Percentiles rank a stretch among this genome's conserved stretches.
phyloP scores from a whole-genome alignment of 2,113 vertebrate species.

The Conger conger region DNA sequence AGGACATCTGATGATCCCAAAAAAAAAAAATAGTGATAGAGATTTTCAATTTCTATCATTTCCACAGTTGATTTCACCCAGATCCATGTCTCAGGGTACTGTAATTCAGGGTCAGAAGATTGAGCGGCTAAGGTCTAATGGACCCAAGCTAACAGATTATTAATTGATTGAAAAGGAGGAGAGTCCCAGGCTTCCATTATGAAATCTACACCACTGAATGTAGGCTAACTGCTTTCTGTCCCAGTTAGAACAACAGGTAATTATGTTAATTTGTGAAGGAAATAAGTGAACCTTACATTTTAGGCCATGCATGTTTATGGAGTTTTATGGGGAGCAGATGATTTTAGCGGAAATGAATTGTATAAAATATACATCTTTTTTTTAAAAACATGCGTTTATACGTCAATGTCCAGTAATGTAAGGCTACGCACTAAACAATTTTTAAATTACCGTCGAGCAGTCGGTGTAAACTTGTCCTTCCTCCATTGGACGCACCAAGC shows the following conservation, averaged over 20 bases:
- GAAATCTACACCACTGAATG: neutral
- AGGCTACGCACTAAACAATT: too few species aligned
- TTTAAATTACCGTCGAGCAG: too few species aligned
- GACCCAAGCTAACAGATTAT: conserved; percentile 27
- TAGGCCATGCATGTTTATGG: too few species aligned
- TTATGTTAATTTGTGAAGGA: too few species aligned
- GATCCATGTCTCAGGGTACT: conserved; percentile 19
- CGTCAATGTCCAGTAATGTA: too few species aligned
- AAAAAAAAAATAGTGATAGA: conserved; percentile 29
- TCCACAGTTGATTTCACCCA: conserved; percentile 29
- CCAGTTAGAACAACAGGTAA: neutral
- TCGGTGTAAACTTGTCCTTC: too few species aligned
- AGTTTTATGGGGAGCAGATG: too few species aligned
- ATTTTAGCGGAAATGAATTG: too few species aligned
- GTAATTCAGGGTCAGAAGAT: conserved; percentile 25
- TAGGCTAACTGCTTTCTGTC: neutral
- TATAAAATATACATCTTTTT: too few species aligned
- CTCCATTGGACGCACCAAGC: too few species aligned
- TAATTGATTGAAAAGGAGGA: conserved; percentile 26
- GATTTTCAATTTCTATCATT: conserved; percentile 32
- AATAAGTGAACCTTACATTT: too few species aligned
- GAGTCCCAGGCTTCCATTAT: neutral
- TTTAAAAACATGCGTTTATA: too few species aligned
- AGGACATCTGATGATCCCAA: conserved; percentile 15
- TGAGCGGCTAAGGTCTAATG: conserved; percentile 27